A percentile compares a stretch with the other conserved stretches of the same genome.
Evolutionary conservation across 2,113 vertebrate genomes (phyloP).

Genomic region (Podocnemis expansa): DNA sequence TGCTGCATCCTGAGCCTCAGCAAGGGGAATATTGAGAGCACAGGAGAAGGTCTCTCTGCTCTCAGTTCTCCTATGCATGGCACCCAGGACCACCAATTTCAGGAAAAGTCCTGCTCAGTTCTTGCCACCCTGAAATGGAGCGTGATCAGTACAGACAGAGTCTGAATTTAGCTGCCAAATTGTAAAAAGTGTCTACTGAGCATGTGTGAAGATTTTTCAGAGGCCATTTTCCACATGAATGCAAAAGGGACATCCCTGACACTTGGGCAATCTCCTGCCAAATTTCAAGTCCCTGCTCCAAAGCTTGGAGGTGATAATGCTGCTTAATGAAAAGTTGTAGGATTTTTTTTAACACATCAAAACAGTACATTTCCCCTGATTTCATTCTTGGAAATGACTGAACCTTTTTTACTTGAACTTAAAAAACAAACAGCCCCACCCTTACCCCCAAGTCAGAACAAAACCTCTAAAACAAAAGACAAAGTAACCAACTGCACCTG

Average conservation of each 20-base stretch:
- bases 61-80: background rate
- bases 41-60: background rate
- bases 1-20: background rate
- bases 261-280: background rate
- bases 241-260: background rate
- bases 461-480: background rate
- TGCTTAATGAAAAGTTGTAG: background rate
- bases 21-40: background rate
- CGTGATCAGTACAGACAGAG: background rate
- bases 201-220: rapidly evolving
- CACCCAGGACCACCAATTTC: background rate
- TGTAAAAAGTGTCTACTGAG: background rate
- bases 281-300: background rate
- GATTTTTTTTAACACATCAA: background rate
- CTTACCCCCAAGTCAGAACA: background rate
- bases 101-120: rapidly evolving
- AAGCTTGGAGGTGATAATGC: background rate
- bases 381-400: background rate
- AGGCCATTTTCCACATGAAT: rapidly evolving
- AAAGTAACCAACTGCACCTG: rapidly evolving
- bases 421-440: too few species aligned
- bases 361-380: background rate
- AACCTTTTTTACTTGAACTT: background rate
- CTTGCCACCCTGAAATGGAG: background rate
- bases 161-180: background rate